phyloP scores from a whole-genome alignment of 2,797 vertebrate genomes.

The Smutsia gigantea region DNA sequence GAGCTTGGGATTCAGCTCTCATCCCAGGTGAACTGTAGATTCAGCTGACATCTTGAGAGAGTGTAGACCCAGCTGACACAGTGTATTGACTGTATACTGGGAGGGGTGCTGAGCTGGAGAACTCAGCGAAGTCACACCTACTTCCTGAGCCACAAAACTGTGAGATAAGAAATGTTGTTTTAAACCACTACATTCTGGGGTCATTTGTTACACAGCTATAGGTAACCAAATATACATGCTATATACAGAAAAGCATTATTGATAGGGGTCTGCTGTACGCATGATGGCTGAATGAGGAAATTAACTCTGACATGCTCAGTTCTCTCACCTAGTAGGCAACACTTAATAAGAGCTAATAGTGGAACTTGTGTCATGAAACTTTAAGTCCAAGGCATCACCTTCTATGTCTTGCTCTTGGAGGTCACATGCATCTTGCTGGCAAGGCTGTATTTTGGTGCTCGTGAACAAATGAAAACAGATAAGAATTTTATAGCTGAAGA shows the following conservation, averaged over 20 bases:
- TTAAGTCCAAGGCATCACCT: not conserved
- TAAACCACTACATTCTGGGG: not conserved
- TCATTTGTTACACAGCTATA: not conserved
- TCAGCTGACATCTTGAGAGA: not conserved
- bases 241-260: not conserved
- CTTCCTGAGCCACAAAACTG: not conserved
- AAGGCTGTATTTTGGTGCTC: not conserved
- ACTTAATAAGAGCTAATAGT: not conserved
- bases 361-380: not conserved
- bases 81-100: not conserved
- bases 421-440: not conserved
- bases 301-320: not conserved
- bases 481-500: not conserved
- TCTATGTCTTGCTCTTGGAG: not conserved
- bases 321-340: not conserved
- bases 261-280: not conserved
- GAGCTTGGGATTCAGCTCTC: not conserved
- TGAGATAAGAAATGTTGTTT: not conserved
- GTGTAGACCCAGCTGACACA: not conserved
- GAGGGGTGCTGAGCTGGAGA: not conserved
- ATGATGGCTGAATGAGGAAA: not conserved
- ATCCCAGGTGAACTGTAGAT: not conserved
- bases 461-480: not conserved
- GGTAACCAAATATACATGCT: not conserved
- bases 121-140: not conserved